These are phyloP conservation scores for Alcedo atthis DNA, from an alignment of 2,797 vertebrate species.

Conservation along the genomic window DNA sequence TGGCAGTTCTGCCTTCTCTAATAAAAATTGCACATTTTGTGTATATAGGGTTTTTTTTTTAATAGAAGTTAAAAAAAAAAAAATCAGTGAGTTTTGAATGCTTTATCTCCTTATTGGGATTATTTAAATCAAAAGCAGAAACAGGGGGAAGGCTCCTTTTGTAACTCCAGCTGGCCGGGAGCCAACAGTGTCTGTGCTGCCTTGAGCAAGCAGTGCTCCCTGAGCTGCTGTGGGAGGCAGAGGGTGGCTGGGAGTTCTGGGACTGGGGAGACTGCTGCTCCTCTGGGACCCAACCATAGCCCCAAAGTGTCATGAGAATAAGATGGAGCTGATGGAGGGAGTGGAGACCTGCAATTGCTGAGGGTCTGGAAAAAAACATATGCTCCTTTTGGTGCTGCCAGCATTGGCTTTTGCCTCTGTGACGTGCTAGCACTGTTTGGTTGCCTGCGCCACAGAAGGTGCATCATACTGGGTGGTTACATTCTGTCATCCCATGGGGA, in stretches of 20 bases:
- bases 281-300: background rate
- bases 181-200: background rate
- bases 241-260: accelerated
- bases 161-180: background rate
- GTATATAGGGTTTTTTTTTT: background rate
- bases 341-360: accelerated
- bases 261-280: background rate
- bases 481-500: accelerated
- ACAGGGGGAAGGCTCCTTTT: background rate
- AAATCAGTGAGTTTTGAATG: slow-evolving; percentile 28
- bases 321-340: background rate
- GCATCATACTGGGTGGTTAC: accelerated
- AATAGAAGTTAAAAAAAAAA: background rate
- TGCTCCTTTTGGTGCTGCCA: background rate
- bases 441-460: accelerated
- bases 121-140: slow-evolving; percentile 50
- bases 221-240: background rate
- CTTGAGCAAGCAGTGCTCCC: background rate
- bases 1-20: background rate
- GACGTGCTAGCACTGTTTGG: accelerated
- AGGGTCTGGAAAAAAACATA: background rate
- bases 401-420: background rate
- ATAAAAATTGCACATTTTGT: background rate
- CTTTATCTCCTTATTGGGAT: slow-evolving; percentile 23
- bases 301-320: accelerated